Evolutionary conservation across 2,797 vertebrate species (phyloP).

Genomic region (Taenioides sp.): DNA sequence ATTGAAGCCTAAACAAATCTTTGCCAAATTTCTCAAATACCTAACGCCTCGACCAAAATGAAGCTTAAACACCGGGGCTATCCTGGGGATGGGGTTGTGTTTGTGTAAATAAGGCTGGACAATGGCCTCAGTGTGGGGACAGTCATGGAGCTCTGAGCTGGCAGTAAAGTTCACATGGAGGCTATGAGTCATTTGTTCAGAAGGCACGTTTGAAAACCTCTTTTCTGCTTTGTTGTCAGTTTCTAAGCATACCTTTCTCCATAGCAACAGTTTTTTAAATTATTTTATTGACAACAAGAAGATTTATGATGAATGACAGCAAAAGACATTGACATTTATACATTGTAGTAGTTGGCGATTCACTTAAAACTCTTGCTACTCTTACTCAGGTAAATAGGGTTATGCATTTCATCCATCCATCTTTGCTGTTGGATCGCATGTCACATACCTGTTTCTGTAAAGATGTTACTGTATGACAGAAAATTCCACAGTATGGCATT

Average conservation of each 20-base stretch:
- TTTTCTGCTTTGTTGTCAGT: slow-evolving; percentile 21
- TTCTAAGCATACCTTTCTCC: slow-evolving; percentile 16
- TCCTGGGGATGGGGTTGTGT: slow-evolving; percentile 23
- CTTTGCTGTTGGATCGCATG: too few species aligned
- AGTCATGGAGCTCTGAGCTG: slow-evolving; percentile 27
- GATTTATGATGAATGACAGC: neutral
- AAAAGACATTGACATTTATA: neutral
- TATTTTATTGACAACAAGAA: neutral
- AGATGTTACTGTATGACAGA: too few species aligned
- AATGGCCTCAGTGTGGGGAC: slow-evolving; percentile 54
- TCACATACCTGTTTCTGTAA: too few species aligned
- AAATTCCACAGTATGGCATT: too few species aligned
- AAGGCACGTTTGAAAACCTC: slow-evolving; percentile 18
- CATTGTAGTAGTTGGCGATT: neutral
- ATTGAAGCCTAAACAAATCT: slow-evolving; percentile 1
- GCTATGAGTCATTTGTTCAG: slow-evolving; percentile 27
- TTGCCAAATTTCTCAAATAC: slow-evolving; percentile 9
- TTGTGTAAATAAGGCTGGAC: slow-evolving; percentile 50
- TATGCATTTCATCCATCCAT: too few species aligned
- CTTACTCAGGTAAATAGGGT: too few species aligned
- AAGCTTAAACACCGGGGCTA: slow-evolving; percentile 12
- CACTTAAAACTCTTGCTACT: neutral
- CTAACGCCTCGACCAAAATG: slow-evolving; percentile 1
- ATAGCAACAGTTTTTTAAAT: slow-evolving; percentile 4
- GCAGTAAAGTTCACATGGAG: slow-evolving; percentile 37